Evolutionary conservation across 2,113 vertebrate genomes (phyloP), one percentile per base, ranked within the genome.

Genomic region (Ranitomeya imitator): DNA sequence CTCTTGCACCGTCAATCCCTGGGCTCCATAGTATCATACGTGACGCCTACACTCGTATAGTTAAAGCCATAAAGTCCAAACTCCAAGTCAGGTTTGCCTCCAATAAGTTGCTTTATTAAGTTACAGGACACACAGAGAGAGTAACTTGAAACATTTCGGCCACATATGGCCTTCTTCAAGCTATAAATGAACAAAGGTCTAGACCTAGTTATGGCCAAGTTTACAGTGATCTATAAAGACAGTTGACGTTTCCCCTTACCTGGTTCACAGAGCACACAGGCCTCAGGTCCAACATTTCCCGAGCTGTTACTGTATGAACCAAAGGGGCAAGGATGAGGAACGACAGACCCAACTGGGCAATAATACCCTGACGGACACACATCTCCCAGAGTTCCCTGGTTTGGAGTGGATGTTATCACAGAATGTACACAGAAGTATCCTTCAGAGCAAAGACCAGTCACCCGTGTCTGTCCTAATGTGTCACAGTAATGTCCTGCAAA

Each of bases 231-330:
- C 18, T 3, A 19, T 5, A 81, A 60, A 15, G 26, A 63, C 45
- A 83, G 31, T 51, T 7, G 7, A 5, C 3, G 2, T 45, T 7
- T 23, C 16, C 59, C 3, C 51, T 23, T 91, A 97, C 96, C 96
- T 95, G 96, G 92, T 52, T 93, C 93, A 83, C 97, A 98, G 1
- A 83, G 92, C 86, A 96, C 91, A 84, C 97, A 98, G 89, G 92
- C 92, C 4, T 93, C 92, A 0, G 93, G 81, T 16, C 92, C 92
- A 31, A 90, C 89, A 90, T 95, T 97, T 86, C 91, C 91, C 83
- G 92, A 87, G 6, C 90, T 92, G 91, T 95, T 96, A 93, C 95
- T 97, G 8, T 96, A 97, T 54, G 59, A 90, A 37, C 96, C 96
- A 6, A 76, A 1, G 79, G 95, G 96, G 91, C 97, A 98, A 0